A percentile compares a stretch with the other conserved stretches of the same genome.
phyloP scores from a whole-genome alignment of 2,888 invertebrate genomes.

The Gryllus longicercus region DNA sequence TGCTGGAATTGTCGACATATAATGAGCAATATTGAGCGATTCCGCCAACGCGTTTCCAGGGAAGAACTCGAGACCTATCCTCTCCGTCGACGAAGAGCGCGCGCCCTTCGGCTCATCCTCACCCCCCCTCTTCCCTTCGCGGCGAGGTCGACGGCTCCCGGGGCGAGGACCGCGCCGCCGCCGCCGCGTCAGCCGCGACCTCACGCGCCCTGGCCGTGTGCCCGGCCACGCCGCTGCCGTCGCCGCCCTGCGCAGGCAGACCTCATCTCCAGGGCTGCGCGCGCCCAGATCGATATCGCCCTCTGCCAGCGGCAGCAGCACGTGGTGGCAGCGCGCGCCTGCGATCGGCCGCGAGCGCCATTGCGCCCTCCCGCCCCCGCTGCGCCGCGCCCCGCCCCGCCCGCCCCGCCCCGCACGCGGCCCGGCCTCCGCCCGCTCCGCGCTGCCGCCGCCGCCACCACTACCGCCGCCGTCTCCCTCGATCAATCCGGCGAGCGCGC shows the following conservation, averaged over 20 bases:
- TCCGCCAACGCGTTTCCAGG: no score
- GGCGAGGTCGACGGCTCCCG: background rate
- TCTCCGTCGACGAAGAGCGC: no score
- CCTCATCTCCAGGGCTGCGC: conserved; percentile 11
- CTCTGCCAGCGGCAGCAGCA: background rate
- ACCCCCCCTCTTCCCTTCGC: background rate
- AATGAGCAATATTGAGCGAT: no score
- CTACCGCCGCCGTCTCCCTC: background rate
- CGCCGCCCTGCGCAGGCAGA: background rate
- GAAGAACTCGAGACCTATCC: no score
- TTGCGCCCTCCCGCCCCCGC: background rate
- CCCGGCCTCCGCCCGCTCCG: background rate
- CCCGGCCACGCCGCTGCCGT: background rate
- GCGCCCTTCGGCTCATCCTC: no score
- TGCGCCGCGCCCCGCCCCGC: background rate
- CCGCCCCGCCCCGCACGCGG: no score
- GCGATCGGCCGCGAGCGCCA: background rate
- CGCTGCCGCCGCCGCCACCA: background rate
- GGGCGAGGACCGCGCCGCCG: background rate
- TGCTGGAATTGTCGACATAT: no score
- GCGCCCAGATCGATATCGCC: background rate
- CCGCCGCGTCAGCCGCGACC: background rate
- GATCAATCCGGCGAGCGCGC: background rate
- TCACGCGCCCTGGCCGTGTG: conserved; percentile 17
- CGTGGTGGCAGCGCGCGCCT: background rate